phyloP scores from a whole-genome alignment of 2,113 vertebrate species.

The Odobenus rosmarus region DNA sequence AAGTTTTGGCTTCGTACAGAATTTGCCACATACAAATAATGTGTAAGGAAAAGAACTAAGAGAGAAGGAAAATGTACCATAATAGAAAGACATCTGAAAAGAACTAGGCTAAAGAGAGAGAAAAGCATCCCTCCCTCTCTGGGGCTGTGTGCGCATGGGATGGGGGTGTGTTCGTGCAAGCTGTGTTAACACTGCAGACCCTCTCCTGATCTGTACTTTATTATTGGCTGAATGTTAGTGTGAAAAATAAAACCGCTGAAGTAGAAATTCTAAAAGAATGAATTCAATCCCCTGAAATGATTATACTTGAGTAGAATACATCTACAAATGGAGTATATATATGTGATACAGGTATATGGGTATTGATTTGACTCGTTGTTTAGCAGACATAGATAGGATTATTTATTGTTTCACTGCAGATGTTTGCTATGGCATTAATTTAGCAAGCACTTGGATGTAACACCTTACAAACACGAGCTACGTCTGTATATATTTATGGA shows the following conservation, averaged over 20 bases:
- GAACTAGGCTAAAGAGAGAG: neutral
- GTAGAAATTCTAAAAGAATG: neutral
- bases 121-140: neutral
- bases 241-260: neutral
- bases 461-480: neutral
- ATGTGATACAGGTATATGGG: neutral
- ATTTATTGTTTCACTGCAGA: neutral
- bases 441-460: neutral
- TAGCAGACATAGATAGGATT: neutral
- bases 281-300: neutral
- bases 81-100: neutral
- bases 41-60: neutral
- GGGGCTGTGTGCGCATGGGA: neutral
- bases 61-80: neutral
- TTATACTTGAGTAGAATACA: neutral
- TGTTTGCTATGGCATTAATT: neutral
- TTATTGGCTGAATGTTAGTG: neutral
- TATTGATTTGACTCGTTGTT: neutral
- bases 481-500: neutral
- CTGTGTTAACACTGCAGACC: neutral
- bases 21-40: conserved; percentile 16
- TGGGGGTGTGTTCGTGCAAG: neutral
- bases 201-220: neutral
- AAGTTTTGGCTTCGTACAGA: neutral
- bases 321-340: neutral